phyloP scores from a whole-genome alignment of 2,888 invertebrate genomes.

The Cerceris rybyensis region DNA sequence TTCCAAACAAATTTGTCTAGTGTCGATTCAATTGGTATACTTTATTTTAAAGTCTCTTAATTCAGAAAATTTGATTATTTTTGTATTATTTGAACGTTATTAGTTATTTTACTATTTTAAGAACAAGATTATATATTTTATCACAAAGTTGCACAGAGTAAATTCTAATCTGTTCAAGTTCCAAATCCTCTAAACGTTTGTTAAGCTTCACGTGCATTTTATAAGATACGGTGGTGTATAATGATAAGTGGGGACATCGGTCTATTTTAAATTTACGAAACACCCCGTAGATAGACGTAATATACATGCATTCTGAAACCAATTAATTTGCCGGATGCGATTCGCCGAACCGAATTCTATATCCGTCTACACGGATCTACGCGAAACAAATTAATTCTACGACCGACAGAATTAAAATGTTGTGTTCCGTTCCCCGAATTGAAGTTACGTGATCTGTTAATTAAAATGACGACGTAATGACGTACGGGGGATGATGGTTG shows the following conservation, averaged over 20 bases:
- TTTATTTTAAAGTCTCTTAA: too few species aligned
- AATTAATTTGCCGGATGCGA: constrained; percentile 2
- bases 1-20: too few species aligned
- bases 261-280: neutral
- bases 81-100: too few species aligned
- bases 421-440: neutral
- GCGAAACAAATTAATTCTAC: constrained; percentile 16
- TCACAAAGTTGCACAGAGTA: too few species aligned
- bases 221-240: neutral
- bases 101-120: too few species aligned
- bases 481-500: neutral
- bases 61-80: too few species aligned
- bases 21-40: too few species aligned
- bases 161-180: too few species aligned
- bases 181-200: too few species aligned
- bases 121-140: too few species aligned
- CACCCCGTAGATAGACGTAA: neutral
- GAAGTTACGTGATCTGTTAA: constrained; percentile 23
- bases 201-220: neutral
- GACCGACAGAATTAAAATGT: constrained; percentile 8
- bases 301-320: neutral
- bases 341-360: neutral
- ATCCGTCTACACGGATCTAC: neutral
- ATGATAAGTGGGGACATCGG: neutral
- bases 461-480: constrained; percentile 10